Percentiles rank a stretch among this genome's conserved stretches.
phyloP scores from a whole-genome alignment of 2,888 invertebrate genomes.

The Eupelmus urozonus region DNA sequence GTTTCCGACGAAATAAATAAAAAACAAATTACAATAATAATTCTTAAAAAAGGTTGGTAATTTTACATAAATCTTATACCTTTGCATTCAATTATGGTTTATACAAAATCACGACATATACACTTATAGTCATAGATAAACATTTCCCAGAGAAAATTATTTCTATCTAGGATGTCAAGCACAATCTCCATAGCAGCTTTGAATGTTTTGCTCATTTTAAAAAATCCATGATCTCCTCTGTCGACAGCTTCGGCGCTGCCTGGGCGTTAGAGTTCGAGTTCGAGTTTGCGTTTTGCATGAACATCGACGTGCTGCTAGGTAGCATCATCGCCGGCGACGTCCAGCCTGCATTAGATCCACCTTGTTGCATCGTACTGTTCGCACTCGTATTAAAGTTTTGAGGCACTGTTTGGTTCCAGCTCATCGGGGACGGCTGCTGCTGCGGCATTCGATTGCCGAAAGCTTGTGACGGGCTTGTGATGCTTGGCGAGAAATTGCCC shows the following conservation, averaged over 20 bases:
- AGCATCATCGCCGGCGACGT: conserved; percentile 59
- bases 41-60: neutral
- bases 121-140: neutral
- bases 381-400: conserved; percentile 61
- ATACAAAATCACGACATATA: neutral
- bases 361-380: conserved; percentile 55
- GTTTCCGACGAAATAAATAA: too few relatives aligned
- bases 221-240: conserved; percentile 72
- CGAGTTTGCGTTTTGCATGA: conserved; percentile 26
- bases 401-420: conserved; percentile 66
- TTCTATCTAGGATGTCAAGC: neutral
- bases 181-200: neutral
- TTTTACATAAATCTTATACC: neutral
- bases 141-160: neutral
- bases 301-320: conserved; percentile 38
- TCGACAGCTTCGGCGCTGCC: conserved; percentile 64
- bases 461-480: conserved; percentile 56
- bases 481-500: conserved; percentile 55
- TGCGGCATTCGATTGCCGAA: conserved; percentile 62
- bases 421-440: conserved; percentile 62
- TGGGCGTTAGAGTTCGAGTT: conserved; percentile 58
- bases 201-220: conserved; percentile 65
- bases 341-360: conserved; percentile 54
- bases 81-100: neutral
- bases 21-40: neutral